A percentile compares a stretch with the other conserved stretches of the same genome.
Conservation (phyloP, 2,113 vertebrate species). For the Xenus cinereus region DNA sequence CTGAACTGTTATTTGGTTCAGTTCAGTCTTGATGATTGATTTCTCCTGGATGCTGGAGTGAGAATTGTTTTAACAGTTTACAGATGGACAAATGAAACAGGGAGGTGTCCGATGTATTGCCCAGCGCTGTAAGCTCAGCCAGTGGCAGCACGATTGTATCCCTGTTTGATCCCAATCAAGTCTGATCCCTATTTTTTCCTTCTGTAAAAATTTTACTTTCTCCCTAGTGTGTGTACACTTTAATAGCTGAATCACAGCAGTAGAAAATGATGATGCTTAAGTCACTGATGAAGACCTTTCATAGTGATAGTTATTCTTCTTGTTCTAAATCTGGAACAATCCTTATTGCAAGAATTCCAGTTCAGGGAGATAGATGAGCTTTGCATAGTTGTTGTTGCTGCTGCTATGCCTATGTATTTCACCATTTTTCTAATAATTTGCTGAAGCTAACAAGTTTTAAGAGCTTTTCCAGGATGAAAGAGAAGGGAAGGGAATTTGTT, state of each 20-base stretch:
- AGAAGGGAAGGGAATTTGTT: background rate
- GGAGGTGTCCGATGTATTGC: slow-evolving; percentile 14
- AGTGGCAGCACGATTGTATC: slow-evolving; percentile 21
- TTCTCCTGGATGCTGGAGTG: slow-evolving; percentile 52
- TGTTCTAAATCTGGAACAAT: background rate
- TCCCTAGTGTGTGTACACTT: background rate
- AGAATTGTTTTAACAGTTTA: slow-evolving; percentile 51
- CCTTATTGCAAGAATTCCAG: background rate
- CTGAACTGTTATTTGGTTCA: slow-evolving; percentile 28
- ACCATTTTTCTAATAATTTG: background rate
- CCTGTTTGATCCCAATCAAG: slow-evolving; percentile 15
- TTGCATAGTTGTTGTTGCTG: background rate
- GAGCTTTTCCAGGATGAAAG: slow-evolving; percentile 1
- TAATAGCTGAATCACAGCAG: background rate
- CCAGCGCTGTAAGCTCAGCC: slow-evolving; percentile 49
- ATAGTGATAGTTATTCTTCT: background rate
- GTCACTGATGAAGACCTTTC: background rate
- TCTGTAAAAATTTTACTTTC: background rate
- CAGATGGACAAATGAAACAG: slow-evolving; percentile 54
- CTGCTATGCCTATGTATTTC: background rate
- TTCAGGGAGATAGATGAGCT: background rate
- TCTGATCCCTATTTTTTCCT: background rate
- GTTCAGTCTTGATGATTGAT: slow-evolving; percentile 53
- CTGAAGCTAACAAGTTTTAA: background rate
- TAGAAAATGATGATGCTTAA: background rate